Base-by-base conservation (phyloP, 2,113 vertebrate genomes). In the Lota lota region DNA sequence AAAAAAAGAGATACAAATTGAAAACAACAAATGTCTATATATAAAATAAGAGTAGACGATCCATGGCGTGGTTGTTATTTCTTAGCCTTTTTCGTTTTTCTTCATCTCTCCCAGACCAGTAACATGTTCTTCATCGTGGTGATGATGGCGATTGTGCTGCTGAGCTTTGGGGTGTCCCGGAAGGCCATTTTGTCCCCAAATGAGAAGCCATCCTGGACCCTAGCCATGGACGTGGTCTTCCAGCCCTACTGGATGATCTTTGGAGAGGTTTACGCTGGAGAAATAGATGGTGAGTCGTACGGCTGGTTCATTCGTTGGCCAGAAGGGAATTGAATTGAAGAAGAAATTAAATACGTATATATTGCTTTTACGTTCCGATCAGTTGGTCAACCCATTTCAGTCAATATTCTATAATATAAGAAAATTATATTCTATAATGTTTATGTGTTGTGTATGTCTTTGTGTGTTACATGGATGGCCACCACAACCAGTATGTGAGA, bases 201-300 rank as follows among this genome's bases (percentile, higher is more conserved):
- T 0, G 94, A 97, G 61, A 86, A 89, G 19, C 96, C 96, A 0
- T 97, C 95, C 12, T 99, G 97, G 97, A 88, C 75, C 21, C 88
- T 99, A 0, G 95, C 94, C 8, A 89, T 91, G 72, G 95, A 99
- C 68, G 88, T 97, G 2, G 93, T 99, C 4, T 98, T 97, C 85
- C 93, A 98, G 6, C 97, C 97, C 1, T 99, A 99, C 79, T 99
- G 95, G 94, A 99, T 99, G 97, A 99, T 98, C 64, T 99, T 94
- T 63, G 97, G 97, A 80, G 97, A 99, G 74, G 97, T 98, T 17
- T 99, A 98, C 68, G 96, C 96, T 60, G 61, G 65, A 21, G 93
- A 98, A 58, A 96, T 98, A 79, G 91, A 96, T 75, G 88, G 97
- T 99, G 70, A 5, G 92, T 91, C 19, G 10, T 61, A 19, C n/a